These are phyloP conservation scores for Megalurothrips usitatus DNA, from an alignment of 2,888 invertebrate species.

Conservation along the genomic window DNA sequence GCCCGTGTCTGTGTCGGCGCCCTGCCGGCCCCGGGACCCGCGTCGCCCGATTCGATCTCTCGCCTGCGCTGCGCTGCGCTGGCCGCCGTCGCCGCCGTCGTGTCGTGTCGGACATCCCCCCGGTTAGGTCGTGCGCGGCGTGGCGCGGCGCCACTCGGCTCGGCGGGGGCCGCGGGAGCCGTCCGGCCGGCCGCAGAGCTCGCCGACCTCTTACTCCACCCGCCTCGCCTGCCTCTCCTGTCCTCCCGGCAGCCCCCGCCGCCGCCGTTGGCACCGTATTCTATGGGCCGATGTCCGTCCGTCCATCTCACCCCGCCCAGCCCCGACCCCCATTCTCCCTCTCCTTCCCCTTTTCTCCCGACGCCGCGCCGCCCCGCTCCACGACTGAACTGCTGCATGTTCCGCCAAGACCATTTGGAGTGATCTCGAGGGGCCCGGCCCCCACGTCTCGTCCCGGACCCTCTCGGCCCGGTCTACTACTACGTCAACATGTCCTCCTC, in stretches of 20 bases:
- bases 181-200: too few species aligned
- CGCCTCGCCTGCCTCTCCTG: not conserved
- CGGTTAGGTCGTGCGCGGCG: too few species aligned
- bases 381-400: not conserved
- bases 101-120: not conserved
- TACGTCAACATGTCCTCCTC: not conserved
- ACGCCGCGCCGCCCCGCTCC: too few species aligned
- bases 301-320: not conserved
- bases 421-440: not conserved
- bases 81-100: not conserved
- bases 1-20: not conserved
- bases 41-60: not conserved
- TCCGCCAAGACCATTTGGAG: conserved; percentile 3
- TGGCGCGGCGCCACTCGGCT: too few species aligned
- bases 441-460: not conserved
- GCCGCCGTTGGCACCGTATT: not conserved
- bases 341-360: too few species aligned
- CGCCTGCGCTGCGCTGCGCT: not conserved
- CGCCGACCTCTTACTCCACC: not conserved
- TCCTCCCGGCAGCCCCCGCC: not conserved
- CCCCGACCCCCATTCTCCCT: not conserved
- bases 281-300: not conserved
- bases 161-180: too few species aligned
- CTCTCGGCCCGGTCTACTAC: not conserved
- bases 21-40: not conserved